Evolutionary conservation across 2,113 vertebrate genomes (phyloP).

Genomic region (Rhinopithecus roxellana): DNA sequence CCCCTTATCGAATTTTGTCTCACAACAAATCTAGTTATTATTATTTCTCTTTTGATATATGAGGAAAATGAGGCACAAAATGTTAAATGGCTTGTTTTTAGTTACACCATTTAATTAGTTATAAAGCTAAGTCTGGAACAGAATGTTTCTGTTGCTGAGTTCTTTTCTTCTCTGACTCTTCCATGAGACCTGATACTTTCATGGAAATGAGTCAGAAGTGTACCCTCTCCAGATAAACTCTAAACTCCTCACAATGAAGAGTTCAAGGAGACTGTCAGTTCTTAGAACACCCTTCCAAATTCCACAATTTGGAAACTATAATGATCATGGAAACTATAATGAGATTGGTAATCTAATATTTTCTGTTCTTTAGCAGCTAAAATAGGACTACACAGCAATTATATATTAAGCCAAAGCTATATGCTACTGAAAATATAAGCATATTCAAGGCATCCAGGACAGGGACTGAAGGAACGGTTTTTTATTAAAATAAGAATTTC

Average conservation of each 20-base stretch:
- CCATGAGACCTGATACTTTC: neutral
- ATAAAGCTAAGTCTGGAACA: neutral
- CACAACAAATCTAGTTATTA: constrained; percentile 55
- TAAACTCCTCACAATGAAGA: neutral
- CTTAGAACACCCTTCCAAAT: neutral
- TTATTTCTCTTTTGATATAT: constrained; percentile 48
- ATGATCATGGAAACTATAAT: neutral
- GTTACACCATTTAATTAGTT: constrained; percentile 36
- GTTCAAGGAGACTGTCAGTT: neutral
- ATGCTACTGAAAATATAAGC: neutral
- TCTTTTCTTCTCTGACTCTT: neutral
- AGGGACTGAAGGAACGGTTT: neutral
- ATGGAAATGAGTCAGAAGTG: neutral
- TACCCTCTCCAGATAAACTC: neutral
- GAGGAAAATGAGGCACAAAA: constrained; percentile 32
- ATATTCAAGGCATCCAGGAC: neutral
- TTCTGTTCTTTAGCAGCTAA: neutral
- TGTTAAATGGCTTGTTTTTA: constrained; percentile 37
- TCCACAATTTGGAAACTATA: neutral
- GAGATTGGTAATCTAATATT: neutral
- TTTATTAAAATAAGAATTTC: constrained; percentile 17
- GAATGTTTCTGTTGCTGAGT: neutral
- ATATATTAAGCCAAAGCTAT: neutral
- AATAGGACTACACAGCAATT: neutral
- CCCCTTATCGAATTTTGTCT: constrained; percentile 57